phyloP scores from a whole-genome alignment of 37 sponge, comb jelly and placozoan species.

The Ephydatia muelleri region DNA sequence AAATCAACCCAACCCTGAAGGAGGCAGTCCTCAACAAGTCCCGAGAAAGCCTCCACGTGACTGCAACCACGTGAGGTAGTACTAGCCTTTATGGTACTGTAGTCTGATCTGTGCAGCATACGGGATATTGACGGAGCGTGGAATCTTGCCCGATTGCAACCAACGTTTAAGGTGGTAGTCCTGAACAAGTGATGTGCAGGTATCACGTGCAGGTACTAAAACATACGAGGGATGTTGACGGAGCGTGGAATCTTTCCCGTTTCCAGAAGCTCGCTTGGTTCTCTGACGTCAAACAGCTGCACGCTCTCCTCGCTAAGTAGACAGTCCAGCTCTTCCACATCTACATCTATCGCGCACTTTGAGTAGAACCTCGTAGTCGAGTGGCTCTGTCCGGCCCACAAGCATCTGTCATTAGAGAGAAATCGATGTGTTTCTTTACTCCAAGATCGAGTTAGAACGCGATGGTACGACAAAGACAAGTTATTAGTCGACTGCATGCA shows the following conservation, averaged over 20 bases:
- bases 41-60: too few species aligned
- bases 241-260: slow-evolving; percentile 62
- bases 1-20: too few species aligned
- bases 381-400: neutral
- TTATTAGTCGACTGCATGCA: neutral
- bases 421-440: neutral
- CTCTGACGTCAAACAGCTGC: slow-evolving; percentile 84
- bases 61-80: too few species aligned
- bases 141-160: slow-evolving; percentile 50
- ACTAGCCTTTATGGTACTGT: too few species aligned
- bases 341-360: neutral
- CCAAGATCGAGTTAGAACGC: neutral
- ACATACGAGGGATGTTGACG: slow-evolving; percentile 81
- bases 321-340: neutral
- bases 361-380: neutral
- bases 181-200: too few species aligned
- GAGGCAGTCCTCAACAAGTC: too few species aligned
- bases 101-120: too few species aligned
- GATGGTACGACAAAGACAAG: neutral
- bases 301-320: slow-evolving; percentile 4
- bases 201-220: neutral
- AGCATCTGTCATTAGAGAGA: neutral
- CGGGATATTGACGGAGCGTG: slow-evolving; percentile 73
- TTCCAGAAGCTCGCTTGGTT: slow-evolving; percentile 64
- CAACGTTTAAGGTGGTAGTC: too few species aligned